Percentiles rank a stretch among this genome's conserved stretches.
Evolutionary conservation across 1,140 invertebrate species (phyloP).

Genomic region (Octopus sinensis): DNA sequence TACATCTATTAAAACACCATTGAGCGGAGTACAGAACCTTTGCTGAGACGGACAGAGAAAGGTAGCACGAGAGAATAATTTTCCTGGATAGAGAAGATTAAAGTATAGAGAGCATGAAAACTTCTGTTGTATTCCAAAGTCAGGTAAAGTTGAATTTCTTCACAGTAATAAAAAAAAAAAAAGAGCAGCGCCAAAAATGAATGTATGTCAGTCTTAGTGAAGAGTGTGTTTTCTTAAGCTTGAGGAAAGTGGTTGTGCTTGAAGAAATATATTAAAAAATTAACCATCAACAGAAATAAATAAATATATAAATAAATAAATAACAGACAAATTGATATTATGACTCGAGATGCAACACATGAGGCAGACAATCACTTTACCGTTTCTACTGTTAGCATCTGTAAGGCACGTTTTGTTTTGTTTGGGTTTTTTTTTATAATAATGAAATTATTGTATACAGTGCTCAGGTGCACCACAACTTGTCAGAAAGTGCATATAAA

Average conservation of each 20-base stretch:
- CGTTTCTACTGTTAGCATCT: too few relatives aligned
- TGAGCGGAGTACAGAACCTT: background rate
- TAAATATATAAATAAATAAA: background rate
- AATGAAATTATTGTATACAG: too few relatives aligned
- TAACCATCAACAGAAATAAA: background rate
- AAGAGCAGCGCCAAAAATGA: background rate
- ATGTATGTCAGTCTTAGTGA: too few relatives aligned
- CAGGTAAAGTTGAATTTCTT: constrained; percentile 7
- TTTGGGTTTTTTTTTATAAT: too few relatives aligned
- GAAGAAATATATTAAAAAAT: too few relatives aligned
- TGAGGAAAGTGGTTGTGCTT: too few relatives aligned
- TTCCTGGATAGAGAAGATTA: background rate
- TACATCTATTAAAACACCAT: background rate
- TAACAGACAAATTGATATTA: background rate
- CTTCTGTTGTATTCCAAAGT: background rate
- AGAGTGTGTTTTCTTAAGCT: too few relatives aligned
- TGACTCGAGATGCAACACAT: too few relatives aligned
- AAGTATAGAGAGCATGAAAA: background rate
- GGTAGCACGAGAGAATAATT: background rate
- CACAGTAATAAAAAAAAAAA: background rate
- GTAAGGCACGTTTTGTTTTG: too few relatives aligned
- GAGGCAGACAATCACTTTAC: too few relatives aligned
- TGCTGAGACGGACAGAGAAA: background rate
- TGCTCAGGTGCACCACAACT: too few relatives aligned
- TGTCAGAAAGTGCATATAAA: too few relatives aligned